phyloP scores from a whole-genome alignment of 2,113 vertebrate genomes.

The Phylloscopus trochiloides region DNA sequence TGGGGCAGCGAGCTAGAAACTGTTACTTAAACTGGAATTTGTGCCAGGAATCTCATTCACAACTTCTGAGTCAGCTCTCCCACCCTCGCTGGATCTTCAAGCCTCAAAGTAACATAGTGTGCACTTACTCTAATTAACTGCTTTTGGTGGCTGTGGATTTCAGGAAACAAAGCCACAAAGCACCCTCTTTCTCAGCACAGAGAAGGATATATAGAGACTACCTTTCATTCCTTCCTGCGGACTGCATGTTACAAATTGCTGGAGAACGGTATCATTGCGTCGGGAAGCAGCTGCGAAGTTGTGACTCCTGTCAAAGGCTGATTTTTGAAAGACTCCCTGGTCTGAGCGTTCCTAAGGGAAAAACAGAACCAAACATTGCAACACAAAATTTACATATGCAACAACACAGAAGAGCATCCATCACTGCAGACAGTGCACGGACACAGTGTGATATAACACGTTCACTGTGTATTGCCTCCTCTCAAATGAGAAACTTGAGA shows the following conservation, averaged over 20 bases:
- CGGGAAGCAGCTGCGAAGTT: constrained; percentile 21
- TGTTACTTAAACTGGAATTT: constrained; percentile 66
- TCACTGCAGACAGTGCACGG: background rate
- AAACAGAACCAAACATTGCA: constrained; percentile 6
- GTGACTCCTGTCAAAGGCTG: constrained; percentile 48
- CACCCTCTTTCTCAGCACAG: background rate
- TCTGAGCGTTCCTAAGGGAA: constrained; percentile 67
- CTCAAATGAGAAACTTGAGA: background rate
- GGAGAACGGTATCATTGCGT: constrained; percentile 7
- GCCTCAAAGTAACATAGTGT: constrained; percentile 42
- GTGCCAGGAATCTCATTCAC: constrained; percentile 77
- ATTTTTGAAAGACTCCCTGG: constrained; percentile 58
- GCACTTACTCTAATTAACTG: constrained; percentile 69
- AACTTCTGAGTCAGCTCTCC: constrained; percentile 73
- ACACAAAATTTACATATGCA: background rate
- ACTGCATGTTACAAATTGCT: background rate
- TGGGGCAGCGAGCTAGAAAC: constrained; percentile 74
- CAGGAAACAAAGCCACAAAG: background rate
- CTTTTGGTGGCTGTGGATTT: background rate
- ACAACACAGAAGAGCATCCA: background rate
- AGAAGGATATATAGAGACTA: background rate
- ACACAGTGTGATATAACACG: background rate
- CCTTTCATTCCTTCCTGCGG: constrained; percentile 71
- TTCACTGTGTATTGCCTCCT: background rate
- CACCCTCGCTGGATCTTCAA: constrained; percentile 47